Evolutionary conservation across 2,888 invertebrate genomes (phyloP).

Genomic region (Lysandra coridon): DNA sequence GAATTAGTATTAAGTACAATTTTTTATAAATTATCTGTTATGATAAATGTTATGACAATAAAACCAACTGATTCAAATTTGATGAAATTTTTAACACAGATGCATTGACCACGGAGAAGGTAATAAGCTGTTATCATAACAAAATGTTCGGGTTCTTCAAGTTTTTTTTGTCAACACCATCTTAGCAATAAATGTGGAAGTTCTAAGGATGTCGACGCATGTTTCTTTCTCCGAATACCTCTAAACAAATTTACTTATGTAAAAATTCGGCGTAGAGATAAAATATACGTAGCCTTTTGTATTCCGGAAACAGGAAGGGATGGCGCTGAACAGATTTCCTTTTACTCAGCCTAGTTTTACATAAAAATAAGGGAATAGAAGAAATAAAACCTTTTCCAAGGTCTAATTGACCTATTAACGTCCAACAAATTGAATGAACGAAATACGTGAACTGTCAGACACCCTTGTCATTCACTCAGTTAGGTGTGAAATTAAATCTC

Average conservation of each 20-base stretch:
- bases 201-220: background rate
- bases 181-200: background rate
- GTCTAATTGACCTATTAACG: slow-evolving; percentile 14
- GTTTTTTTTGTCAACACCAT: no score
- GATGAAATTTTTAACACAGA: no score
- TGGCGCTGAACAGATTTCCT: background rate
- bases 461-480: slow-evolving; percentile 31
- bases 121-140: no score
- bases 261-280: background rate
- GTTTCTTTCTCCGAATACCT: background rate
- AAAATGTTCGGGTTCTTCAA: no score
- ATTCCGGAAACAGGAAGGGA: background rate
- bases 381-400: slow-evolving; percentile 8
- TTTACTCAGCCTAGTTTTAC: background rate
- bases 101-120: no score
- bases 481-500: slow-evolving; percentile 36
- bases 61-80: no score
- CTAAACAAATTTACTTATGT: background rate
- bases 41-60: no score
- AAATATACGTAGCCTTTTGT: background rate
- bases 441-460: slow-evolving; percentile 45
- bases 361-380: background rate
- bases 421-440: slow-evolving; percentile 43
- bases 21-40: no score
- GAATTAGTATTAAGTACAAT: no score